phyloP scores from a whole-genome alignment of 2,113 vertebrate genomes.

The Trichechus manatus region DNA sequence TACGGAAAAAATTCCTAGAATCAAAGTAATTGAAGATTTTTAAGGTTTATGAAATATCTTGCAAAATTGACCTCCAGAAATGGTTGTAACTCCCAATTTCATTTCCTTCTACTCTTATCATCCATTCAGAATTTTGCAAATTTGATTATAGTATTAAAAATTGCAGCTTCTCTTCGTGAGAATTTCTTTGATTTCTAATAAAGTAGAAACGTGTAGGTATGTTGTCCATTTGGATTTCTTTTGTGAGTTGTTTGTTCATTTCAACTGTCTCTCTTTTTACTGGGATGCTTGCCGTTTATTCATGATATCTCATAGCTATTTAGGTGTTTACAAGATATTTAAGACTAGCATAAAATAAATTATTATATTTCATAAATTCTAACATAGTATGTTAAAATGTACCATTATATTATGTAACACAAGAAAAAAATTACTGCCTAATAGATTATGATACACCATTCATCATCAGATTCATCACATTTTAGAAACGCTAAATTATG shows the following conservation, averaged over 20 bases:
- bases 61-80: neutral
- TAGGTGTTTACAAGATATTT: neutral
- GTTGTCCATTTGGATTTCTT: neutral
- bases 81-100: neutral
- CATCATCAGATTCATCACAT: constrained; percentile 16
- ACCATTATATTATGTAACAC: neutral
- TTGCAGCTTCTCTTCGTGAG: neutral
- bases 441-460: neutral
- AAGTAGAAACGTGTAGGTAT: neutral
- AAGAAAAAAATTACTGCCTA: neutral
- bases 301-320: neutral
- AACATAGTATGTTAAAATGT: neutral
- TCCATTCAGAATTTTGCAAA: neutral
- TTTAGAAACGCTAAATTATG: neutral
- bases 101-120: neutral
- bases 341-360: constrained; percentile 14
- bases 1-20: neutral
- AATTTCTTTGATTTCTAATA: constrained; percentile 13
- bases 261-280: neutral
- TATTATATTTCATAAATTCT: neutral
- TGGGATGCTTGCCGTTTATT: neutral
- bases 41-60: constrained; percentile 20
- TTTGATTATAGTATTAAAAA: neutral
- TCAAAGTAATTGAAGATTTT: neutral
- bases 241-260: neutral